Evolutionary conservation across 2,113 vertebrate genomes (phyloP), one percentile per base, ranked within the genome.

Genomic region (Tachuris rubrigastra): DNA sequence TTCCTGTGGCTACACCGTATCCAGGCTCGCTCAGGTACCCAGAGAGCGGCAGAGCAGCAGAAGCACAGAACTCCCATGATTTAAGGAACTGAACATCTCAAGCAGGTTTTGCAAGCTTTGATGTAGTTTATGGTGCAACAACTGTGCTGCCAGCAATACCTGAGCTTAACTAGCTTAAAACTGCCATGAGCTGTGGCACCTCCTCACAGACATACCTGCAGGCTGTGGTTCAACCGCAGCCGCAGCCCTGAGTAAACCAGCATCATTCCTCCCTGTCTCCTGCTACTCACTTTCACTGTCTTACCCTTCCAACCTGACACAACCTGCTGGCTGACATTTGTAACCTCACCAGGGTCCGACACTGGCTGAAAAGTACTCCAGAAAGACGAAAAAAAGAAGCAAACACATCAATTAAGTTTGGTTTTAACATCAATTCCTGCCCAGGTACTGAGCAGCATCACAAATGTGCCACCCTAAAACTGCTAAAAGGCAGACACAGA

Each of bases 71-170:
- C 23, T 88, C 68, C 53, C 25, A 5, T 0, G 22, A 52, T 5
- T 56, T 14, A 44, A 78, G 53, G n/a, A n/a, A 39, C 28, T 30
- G 15, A 91, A 65, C 69, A 68, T 5, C 93, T 79, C 77, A 28
- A 69, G 74, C 93, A 95, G 89, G 89, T 96, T 96, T 56, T 81
- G 65, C 84, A 89, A 52, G 60, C 14, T 84, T 33, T 55, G 8
- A n/a, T 77, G 35, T 7, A 77, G 37, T 31, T 52, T 47, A 14
- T 23, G 28, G 50, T 33, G 27, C 52, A 95, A 84, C 5, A 50
- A n/a, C 44, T 10, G 37, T 0, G 28, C 76, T 84, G 65, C 65
- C 4, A 67, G 89, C 66, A 78, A 87, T 67, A 75, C 19, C 24
- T 4, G 12, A 74, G 60, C 33, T 63, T 74, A 89, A 75, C 56